A percentile compares a stretch with the other conserved stretches of the same genome.
These are phyloP conservation scores for Chelon labrosus DNA, from an alignment of 2,797 vertebrate species.

Conservation along the genomic window DNA sequence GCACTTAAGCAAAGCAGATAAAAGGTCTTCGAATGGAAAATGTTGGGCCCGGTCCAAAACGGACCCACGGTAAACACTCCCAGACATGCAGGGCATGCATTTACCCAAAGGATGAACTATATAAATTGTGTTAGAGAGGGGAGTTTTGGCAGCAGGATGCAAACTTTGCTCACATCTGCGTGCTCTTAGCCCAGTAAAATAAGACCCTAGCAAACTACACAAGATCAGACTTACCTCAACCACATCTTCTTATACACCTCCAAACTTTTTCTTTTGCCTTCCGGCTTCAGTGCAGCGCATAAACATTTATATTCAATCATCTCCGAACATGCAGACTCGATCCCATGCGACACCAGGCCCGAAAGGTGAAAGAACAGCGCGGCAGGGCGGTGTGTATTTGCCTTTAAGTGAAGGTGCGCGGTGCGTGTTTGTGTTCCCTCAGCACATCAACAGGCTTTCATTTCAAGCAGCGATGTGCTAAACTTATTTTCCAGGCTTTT, in stretches of 20 bases:
- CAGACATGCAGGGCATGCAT: too few relatives aligned
- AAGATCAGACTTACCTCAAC: too few relatives aligned
- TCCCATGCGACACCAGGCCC: neutral
- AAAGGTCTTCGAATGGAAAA: neutral
- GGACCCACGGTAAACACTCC: too few relatives aligned
- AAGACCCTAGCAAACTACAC: too few relatives aligned
- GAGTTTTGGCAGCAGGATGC: too few relatives aligned
- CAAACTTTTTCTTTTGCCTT: neutral
- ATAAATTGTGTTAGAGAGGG: too few relatives aligned
- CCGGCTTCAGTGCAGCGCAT: conserved; percentile 3
- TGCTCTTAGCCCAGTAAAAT: too few relatives aligned
- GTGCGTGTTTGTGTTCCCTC: conserved; percentile 30
- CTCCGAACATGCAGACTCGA: conserved; percentile 18
- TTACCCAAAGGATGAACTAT: too few relatives aligned
- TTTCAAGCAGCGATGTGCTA: conserved; percentile 68
- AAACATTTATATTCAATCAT: conserved; percentile 38
- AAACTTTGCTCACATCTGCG: too few relatives aligned
- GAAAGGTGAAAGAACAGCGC: conserved; percentile 46
- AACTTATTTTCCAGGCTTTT: conserved; percentile 74
- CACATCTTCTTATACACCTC: conserved; percentile 3
- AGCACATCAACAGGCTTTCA: conserved; percentile 70
- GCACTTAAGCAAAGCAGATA: neutral
- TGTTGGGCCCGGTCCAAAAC: too few relatives aligned
- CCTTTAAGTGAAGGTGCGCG: conserved; percentile 34
- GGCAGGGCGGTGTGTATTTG: conserved; percentile 22